Evolutionary conservation across 2,113 vertebrate genomes (phyloP).

Genomic region (Otis tarda): DNA sequence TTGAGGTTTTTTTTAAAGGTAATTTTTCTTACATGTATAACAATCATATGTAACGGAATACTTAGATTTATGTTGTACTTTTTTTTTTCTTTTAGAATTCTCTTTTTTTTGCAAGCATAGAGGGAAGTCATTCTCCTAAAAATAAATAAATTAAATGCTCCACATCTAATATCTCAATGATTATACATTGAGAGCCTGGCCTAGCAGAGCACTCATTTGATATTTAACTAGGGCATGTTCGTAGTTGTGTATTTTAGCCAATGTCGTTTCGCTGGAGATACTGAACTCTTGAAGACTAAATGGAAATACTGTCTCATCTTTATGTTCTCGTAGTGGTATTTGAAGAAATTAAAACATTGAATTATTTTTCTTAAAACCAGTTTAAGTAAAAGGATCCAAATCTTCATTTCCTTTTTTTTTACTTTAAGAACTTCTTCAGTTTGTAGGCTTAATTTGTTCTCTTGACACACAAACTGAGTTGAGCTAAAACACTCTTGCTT

Average conservation of each 20-base stretch:
- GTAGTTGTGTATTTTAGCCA: not conserved
- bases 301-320: not conserved
- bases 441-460: not conserved
- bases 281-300: not conserved
- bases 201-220: not conserved
- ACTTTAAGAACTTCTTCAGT: not conserved
- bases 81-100: not conserved
- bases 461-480: not conserved
- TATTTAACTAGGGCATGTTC: not conserved
- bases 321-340: not conserved
- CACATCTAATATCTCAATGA: not conserved
- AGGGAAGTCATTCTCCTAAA: not conserved
- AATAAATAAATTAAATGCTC: not conserved
- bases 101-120: not conserved
- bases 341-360: not conserved
- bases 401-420: not conserved
- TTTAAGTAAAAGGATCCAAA: not conserved
- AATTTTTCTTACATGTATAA: not conserved
- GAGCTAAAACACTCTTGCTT: not conserved
- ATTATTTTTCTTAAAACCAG: not conserved
- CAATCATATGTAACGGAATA: not conserved
- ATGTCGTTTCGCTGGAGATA: not conserved
- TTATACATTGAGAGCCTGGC: not conserved
- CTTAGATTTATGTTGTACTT: not conserved
- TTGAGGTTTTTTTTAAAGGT: not conserved